phyloP scores from a whole-genome alignment of 2,113 vertebrate genomes.

The Tragelaphus imberbis region DNA sequence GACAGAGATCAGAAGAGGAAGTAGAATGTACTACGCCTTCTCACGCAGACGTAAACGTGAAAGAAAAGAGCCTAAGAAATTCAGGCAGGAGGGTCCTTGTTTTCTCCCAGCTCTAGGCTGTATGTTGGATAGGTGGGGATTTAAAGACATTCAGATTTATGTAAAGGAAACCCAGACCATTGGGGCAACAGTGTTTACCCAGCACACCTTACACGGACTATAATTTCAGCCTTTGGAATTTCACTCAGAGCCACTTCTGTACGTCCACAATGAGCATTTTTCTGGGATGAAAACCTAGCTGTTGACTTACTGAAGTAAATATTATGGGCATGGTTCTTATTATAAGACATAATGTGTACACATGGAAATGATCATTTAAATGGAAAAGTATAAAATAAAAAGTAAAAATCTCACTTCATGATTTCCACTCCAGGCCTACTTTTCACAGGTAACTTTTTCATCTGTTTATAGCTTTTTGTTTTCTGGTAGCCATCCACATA shows the following conservation, averaged over 20 bases:
- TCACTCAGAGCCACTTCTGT: neutral
- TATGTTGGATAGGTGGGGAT: neutral
- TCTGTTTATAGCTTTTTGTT: neutral
- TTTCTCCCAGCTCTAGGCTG: neutral
- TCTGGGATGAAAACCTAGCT: neutral
- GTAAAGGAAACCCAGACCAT: neutral
- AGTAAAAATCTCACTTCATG: slow-evolving; percentile 9
- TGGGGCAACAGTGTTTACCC: neutral
- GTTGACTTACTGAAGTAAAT: neutral
- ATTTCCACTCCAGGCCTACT: neutral
- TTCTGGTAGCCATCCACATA: neutral
- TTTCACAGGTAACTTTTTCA: neutral
- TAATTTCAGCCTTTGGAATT: neutral
- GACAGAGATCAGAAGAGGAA: neutral
- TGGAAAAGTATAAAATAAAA: slow-evolving; percentile 29
- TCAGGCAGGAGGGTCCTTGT: neutral
- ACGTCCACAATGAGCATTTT: neutral
- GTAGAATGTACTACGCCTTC: no score
- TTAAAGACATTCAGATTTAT: neutral
- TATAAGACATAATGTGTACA: slow-evolving; percentile 11
- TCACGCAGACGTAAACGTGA: neutral
- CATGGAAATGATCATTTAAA: slow-evolving; percentile 46
- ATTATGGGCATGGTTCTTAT: neutral
- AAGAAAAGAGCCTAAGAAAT: neutral
- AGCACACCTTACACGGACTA: neutral